Conservation (phyloP, 2,888 invertebrate genomes). For the Yponomeuta evonymella region DNA sequence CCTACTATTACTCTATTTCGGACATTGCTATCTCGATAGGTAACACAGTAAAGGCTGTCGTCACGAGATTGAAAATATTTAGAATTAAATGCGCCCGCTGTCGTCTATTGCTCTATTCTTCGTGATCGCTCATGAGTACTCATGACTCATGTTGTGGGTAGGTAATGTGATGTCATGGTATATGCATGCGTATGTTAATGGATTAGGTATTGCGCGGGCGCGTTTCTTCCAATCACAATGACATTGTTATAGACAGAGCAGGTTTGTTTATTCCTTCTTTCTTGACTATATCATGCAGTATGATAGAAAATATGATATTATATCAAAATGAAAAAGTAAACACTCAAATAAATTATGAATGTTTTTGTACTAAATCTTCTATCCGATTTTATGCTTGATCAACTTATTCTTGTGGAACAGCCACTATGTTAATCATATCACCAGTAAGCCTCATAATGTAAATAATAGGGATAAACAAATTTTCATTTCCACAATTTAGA, state of each 20-base stretch:
- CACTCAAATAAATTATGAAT: too few species aligned
- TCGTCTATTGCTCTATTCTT: not conserved
- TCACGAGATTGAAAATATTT: not conserved
- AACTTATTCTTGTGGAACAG: too few species aligned
- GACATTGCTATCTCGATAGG: conserved; percentile 20
- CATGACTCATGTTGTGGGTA: conserved; percentile 47
- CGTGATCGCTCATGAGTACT: conserved; percentile 33
- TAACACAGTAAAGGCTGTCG: not conserved
- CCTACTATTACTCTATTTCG: conserved; percentile 20
- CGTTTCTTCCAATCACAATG: not conserved
- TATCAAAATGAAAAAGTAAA: too few species aligned
- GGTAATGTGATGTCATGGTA: conserved; percentile 58
- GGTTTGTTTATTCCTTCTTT: not conserved
- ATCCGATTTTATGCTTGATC: too few species aligned
- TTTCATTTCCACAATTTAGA: too few species aligned
- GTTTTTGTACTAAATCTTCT: too few species aligned
- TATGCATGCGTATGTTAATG: conserved; percentile 51
- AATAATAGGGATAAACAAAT: too few species aligned
- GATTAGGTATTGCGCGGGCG: not conserved
- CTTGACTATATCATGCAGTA: not conserved
- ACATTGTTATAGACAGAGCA: not conserved
- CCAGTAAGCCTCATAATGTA: too few species aligned
- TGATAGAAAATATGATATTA: not conserved
- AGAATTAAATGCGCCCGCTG: not conserved
- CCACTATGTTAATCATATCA: too few species aligned